Evolutionary conservation across 2,797 vertebrate genomes (phyloP), one percentile per base, ranked within the genome.

Genomic region (Thalassophryne amazonica): DNA sequence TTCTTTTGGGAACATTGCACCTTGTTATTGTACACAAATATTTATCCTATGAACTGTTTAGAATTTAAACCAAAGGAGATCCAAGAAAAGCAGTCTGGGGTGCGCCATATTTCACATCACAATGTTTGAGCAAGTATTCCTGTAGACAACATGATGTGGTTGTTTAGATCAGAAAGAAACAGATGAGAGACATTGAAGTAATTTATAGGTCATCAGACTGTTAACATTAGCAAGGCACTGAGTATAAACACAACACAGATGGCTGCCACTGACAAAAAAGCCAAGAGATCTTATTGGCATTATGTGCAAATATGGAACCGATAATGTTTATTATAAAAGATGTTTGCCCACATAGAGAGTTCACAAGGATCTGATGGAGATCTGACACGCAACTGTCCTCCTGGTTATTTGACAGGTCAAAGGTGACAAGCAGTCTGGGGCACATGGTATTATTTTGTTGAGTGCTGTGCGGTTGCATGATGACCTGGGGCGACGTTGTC

Each of bases 391-490:
- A 32, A 18, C 43, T 25, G 58, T 58, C 60, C 30, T 67, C 52
- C 64, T 35, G 58, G 47, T 63, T 68, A 48, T 72, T 57, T 55
- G 56, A 60, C 15, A 46, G 69, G 73, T 80, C 64, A 68, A 31
- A 75, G 55, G 69, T 86, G 21, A 29, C 35, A 13, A 41, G 24
- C 57, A 5, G 40, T 61, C 14, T 24, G 37, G 55, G 35, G 59
- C 45, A 64, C 46, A 61, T 49, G 73, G 64, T 60, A 54, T 76
- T 66, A 67, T 79, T 72, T 65, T 59, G 71, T 78, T 68, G 81
- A 70, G 43, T 39, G 50, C 37, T 19, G 29, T 2, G 14, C 5
- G 20, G 32, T 53, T 59, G 27, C 4, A 0, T 24, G 35, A 37
- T 51, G 54, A 60, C 57, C 63, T 6, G 13, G 40, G 60, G 61